Percentiles rank a stretch among this genome's conserved stretches.
These are phyloP conservation scores for Gnathonemus echidnorhynchus DNA, from an alignment of 2,113 vertebrate genomes.

Conservation along the genomic window DNA sequence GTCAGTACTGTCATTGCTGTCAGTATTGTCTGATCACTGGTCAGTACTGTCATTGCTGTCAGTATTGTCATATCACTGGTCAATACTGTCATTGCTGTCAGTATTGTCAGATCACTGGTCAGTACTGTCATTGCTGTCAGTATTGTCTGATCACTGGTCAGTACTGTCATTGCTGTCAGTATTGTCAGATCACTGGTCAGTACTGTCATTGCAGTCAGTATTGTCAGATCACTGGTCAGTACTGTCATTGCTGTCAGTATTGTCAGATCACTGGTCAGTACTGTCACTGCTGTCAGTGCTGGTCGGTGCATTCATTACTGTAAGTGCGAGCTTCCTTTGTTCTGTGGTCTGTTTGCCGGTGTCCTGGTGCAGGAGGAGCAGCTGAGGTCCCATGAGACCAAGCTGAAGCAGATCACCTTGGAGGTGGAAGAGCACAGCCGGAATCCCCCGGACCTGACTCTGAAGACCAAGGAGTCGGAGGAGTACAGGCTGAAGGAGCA, in stretches of 20 bases:
- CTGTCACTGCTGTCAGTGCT: neutral
- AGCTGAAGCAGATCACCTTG: slow-evolving; percentile 84
- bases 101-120: neutral
- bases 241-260: neutral
- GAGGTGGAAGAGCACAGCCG: slow-evolving; percentile 88
- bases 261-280: neutral
- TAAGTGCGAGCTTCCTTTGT: neutral
- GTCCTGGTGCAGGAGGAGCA: slow-evolving; percentile 76
- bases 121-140: too few relatives aligned
- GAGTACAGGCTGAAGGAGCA: slow-evolving; percentile 92
- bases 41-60: too few relatives aligned
- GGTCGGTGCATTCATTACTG: neutral
- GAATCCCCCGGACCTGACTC: slow-evolving; percentile 69
- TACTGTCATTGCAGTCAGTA: too few relatives aligned
- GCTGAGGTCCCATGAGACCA: slow-evolving; percentile 88
- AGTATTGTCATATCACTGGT: too few relatives aligned
- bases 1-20: neutral
- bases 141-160: too few relatives aligned
- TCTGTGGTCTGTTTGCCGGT: neutral
- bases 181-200: neutral
- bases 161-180: too few relatives aligned
- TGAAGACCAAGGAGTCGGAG: slow-evolving; percentile 86
- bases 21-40: too few relatives aligned
- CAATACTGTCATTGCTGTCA: neutral
- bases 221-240: neutral